Conservation (phyloP, 2,888 invertebrate genomes). For the Clanis bilineata region DNA sequence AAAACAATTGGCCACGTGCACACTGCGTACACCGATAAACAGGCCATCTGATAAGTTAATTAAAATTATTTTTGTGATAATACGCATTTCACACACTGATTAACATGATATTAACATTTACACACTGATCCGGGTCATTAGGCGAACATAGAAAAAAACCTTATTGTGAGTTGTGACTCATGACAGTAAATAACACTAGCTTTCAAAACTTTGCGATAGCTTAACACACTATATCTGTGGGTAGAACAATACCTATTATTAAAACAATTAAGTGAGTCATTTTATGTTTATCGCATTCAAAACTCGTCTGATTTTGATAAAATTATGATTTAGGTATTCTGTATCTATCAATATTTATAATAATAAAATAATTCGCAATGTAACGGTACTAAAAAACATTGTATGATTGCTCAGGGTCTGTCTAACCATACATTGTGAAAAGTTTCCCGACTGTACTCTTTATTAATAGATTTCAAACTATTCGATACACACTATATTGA, state of each 20-base stretch:
- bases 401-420: background rate
- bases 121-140: too few species aligned
- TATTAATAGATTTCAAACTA: background rate
- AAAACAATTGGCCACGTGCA: background rate
- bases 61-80: conserved; percentile 6
- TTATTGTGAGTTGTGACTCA: background rate
- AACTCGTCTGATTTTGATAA: background rate
- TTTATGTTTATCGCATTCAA: background rate
- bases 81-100: background rate
- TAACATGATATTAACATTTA: too few species aligned
- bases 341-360: too few species aligned
- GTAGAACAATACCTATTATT: background rate
- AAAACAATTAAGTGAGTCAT: background rate
- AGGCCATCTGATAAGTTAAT: conserved; percentile 1
- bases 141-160: background rate
- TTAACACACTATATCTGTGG: background rate
- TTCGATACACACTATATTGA: too few species aligned
- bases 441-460: background rate
- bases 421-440: background rate
- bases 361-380: background rate
- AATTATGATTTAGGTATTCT: background rate
- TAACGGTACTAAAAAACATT: background rate
- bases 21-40: background rate
- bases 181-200: background rate
- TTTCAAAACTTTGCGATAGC: background rate